Evolutionary conservation across 2,797 vertebrate species (phyloP), one percentile per base, ranked within the genome.

Genomic region (Leptoclinus maculatus): DNA sequence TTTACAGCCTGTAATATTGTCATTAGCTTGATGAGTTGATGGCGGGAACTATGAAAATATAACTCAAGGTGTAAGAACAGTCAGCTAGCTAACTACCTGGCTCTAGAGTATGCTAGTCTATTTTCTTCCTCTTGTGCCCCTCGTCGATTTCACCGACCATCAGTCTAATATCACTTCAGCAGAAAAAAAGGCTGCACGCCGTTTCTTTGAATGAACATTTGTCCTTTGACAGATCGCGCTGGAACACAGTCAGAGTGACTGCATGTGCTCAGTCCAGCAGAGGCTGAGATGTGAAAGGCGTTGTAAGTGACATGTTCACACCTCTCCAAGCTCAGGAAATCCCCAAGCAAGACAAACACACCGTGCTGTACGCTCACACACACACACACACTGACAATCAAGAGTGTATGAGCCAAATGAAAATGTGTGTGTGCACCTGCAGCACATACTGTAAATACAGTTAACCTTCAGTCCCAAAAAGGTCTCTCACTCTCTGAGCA

Each of bases 241-340:
- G 54, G 7, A 43, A 47, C 41, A 38, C 49, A 57, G 47, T 84
- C 41, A 74, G 71, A 47, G 57, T 43, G 77, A 14, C 65, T 43
- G 41, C 3, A 6, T 71, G 64, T 43, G 73, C 36, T 77, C 34
- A 49, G 69, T 39, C 45, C 58, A 11, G 47, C 66, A 27, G 36
- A 47, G 77, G 59, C 71, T 54, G 64, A 77, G 47, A 69, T 64
- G 58, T 68, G 78, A 85, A 51, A 78, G 75, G 21, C 25, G 51
- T 45, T 57, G 59, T 57, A 49, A 66, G 49, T 56, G 45, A 82
- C 57, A 54, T 64, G 62, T 83, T 92, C 80, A 88, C 82, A 78
- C 71, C 72, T 86, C 76, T 63, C 25, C 64, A 68, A 39, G 76
- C 78, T 79, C 73, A 78, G 87, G 83, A 90, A 86, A 85, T 83